Percentiles rank a stretch among this genome's conserved stretches.
phyloP scores from a whole-genome alignment of 2,797 vertebrate species.

The Acestrorhynchus altus region DNA sequence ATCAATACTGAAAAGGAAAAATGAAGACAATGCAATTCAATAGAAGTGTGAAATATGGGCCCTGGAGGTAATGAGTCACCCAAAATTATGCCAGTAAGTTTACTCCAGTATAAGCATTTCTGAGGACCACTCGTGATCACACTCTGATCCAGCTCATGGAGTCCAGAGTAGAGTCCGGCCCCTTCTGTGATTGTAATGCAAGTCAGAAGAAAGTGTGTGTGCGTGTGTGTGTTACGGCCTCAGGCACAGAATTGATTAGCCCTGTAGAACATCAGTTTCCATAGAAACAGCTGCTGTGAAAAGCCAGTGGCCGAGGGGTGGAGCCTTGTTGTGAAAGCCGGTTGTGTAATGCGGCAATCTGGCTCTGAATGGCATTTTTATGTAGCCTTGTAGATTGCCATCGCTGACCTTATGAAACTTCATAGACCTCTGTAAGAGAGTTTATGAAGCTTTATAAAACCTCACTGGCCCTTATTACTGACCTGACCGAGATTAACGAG shows the following conservation, averaged over 20 bases:
- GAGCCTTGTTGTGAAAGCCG: constrained; percentile 42
- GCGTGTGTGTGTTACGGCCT: constrained; percentile 3
- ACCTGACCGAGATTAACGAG: not conserved
- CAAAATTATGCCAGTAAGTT: constrained; percentile 7
- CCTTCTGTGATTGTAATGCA: constrained; percentile 51
- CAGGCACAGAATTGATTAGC: constrained; percentile 57
- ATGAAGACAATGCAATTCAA: not conserved
- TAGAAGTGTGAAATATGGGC: not conserved
- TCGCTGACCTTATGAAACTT: constrained; percentile 25
- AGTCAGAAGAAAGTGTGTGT: constrained; percentile 34
- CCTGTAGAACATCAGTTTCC: constrained; percentile 66
- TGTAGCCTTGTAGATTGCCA: constrained; percentile 25
- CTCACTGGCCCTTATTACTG: not conserved
- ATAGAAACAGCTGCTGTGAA: constrained; percentile 63
- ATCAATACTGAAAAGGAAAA: not conserved
- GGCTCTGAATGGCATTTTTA: constrained; percentile 43
- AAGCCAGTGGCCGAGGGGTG: constrained; percentile 51
- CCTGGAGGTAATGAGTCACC: not conserved
- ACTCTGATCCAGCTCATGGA: constrained; percentile 53
- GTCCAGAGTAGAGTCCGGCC: constrained; percentile 12
- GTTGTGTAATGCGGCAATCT: constrained; percentile 48
- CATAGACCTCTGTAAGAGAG: constrained; percentile 34
- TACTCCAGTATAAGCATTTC: constrained; percentile 54
- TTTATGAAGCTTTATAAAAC: constrained; percentile 46
- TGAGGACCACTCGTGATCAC: constrained; percentile 63